A percentile compares a stretch with the other conserved stretches of the same genome.
phyloP scores from a whole-genome alignment of 2,113 vertebrate genomes.

The Datnioides undecimradiatus region DNA sequence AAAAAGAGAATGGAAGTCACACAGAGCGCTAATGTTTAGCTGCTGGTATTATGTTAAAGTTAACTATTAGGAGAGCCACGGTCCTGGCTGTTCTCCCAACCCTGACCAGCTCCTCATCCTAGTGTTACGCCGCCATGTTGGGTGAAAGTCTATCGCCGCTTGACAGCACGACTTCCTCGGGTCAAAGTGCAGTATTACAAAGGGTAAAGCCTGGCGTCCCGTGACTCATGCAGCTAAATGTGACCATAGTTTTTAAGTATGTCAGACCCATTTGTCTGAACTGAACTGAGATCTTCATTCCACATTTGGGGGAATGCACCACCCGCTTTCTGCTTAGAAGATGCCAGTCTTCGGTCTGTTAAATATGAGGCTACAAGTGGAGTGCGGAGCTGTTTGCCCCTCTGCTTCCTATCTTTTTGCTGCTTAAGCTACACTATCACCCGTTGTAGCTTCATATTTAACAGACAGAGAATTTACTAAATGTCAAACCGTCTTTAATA shows the following conservation, averaged over 20 bases:
- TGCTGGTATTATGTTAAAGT: slow-evolving; percentile 48
- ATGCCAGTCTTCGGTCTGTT: too few species aligned
- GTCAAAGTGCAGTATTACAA: neutral
- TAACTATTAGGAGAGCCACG: slow-evolving; percentile 63
- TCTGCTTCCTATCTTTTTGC: too few species aligned
- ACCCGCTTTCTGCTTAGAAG: too few species aligned
- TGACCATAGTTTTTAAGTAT: neutral
- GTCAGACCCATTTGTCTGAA: too few species aligned
- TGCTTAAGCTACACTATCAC: too few species aligned
- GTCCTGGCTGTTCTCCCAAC: slow-evolving; percentile 31
- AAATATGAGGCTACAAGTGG: too few species aligned
- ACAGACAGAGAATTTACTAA: too few species aligned
- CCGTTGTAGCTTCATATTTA: too few species aligned
- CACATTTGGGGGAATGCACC: too few species aligned
- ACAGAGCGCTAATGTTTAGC: slow-evolving; percentile 74
- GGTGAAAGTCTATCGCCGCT: slow-evolving; percentile 43
- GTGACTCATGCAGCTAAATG: slow-evolving; percentile 7
- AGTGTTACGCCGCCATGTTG: neutral
- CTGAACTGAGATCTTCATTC: too few species aligned
- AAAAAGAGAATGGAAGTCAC: neutral
- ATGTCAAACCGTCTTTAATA: neutral
- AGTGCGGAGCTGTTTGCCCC: too few species aligned
- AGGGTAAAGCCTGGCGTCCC: neutral
- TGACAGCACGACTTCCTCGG: neutral
- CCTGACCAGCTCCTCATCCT: neutral